phyloP scores from a whole-genome alignment of 2,113 vertebrate genomes.

The Oostethus manadensis region DNA sequence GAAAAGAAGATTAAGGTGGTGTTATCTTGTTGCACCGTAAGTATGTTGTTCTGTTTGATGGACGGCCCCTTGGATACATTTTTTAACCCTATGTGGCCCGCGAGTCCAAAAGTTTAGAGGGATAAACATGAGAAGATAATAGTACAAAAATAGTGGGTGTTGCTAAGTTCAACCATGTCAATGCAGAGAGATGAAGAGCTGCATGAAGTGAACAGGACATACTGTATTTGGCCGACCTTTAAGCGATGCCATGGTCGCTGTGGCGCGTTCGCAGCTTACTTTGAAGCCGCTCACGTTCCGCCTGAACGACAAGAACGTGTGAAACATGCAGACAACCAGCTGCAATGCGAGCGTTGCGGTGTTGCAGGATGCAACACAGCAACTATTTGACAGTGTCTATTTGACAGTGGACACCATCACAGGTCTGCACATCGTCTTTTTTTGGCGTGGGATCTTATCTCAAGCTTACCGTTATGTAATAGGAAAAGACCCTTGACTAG shows the following conservation, averaged over 20 bases:
- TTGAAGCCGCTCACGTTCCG: constrained; percentile 24
- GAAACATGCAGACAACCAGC: background rate
- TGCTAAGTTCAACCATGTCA: constrained; percentile 4
- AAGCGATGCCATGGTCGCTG: constrained; percentile 9
- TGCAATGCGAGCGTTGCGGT: background rate
- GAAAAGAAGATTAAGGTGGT: no score
- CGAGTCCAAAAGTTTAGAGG: no score
- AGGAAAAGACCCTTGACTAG: constrained; percentile 21
- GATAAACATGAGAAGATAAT: no score
- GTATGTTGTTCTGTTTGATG: no score
- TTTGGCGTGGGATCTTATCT: constrained; percentile 31
- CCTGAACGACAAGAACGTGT: background rate
- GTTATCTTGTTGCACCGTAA: no score
- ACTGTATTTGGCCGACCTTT: constrained; percentile 33
- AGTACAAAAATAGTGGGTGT: constrained; percentile 19
- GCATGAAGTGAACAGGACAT: constrained; percentile 11
- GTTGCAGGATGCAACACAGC: constrained; percentile 9
- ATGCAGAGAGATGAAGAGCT: background rate
- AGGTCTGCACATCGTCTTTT: constrained; percentile 41
- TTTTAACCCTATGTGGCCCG: no score
- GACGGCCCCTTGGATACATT: no score
- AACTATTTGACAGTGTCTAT: background rate
- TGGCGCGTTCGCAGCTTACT: constrained; percentile 1
- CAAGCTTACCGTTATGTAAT: constrained; percentile 36
- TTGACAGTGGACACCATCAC: constrained; percentile 27